These are phyloP conservation scores for Atta colombica DNA, from an alignment of 1,140 invertebrate species.

Conservation along the genomic window DNA sequence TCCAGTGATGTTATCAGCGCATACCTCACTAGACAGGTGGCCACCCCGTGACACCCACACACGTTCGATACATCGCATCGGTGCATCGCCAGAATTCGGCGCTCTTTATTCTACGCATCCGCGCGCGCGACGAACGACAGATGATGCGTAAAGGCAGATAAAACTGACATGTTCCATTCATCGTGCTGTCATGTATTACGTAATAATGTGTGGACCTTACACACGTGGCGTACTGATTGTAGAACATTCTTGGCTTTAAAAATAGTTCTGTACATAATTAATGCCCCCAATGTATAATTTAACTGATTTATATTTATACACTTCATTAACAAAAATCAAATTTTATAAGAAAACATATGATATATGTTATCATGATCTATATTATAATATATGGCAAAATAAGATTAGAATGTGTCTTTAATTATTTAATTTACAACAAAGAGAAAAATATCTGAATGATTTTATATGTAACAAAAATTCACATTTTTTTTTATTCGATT, in stretches of 20 bases:
- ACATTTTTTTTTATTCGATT: not conserved
- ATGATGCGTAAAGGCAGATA: constrained; percentile 49
- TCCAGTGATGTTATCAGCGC: constrained; percentile 84
- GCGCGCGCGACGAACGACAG: constrained; percentile 35
- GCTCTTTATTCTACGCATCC: constrained; percentile 38
- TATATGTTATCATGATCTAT: too few relatives aligned
- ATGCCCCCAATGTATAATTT: not conserved
- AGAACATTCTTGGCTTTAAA: not conserved
- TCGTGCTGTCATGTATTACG: constrained; percentile 49
- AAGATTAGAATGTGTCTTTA: not conserved
- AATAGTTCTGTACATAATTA: not conserved
- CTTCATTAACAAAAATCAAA: not conserved
- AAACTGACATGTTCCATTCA: constrained; percentile 31
- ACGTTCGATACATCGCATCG: constrained; percentile 71
- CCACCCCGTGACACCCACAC: constrained; percentile 84
- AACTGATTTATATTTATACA: too few relatives aligned
- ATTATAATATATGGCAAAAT: too few relatives aligned
- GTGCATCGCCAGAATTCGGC: constrained; percentile 57
- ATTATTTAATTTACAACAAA: not conserved
- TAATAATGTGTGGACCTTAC: constrained; percentile 40
- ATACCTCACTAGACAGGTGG: constrained; percentile 85
- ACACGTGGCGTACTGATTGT: constrained; percentile 50
- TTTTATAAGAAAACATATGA: not conserved
- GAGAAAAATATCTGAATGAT: not conserved
- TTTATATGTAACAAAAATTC: not conserved